These are phyloP conservation scores for Pristionchus maxplancki DNA, from an alignment of 2,888 invertebrate genomes.

Conservation along the genomic window DNA sequence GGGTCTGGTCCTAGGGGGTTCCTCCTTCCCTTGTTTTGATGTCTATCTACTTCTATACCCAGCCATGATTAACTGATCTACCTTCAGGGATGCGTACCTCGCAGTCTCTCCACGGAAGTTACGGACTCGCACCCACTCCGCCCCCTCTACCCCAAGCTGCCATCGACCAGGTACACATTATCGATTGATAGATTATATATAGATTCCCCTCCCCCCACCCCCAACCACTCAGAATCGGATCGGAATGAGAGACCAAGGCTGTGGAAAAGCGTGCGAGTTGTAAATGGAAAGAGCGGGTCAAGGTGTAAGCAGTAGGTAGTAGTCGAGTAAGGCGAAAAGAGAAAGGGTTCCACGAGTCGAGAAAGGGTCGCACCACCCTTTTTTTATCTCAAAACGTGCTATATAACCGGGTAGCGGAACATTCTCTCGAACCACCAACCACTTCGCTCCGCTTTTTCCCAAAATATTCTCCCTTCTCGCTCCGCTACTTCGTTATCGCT, in stretches of 20 bases:
- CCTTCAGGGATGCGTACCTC: constrained; percentile 31
- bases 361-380: constrained; percentile 29
- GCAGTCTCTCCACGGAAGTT: constrained; percentile 30
- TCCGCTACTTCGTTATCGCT: neutral
- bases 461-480: neutral
- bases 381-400: constrained; percentile 14
- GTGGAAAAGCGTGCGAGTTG: constrained; percentile 40
- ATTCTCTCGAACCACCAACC: neutral
- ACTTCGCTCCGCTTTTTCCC: constrained; percentile 17
- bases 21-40: constrained; percentile 1
- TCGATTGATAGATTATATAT: constrained; percentile 2
- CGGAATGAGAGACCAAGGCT: constrained; percentile 32
- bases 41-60: neutral
- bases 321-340: neutral
- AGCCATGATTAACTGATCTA: neutral
- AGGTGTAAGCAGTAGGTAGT: constrained; percentile 22
- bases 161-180: constrained; percentile 32
- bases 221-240: neutral
- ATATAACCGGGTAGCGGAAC: constrained; percentile 40
- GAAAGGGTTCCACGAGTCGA: constrained; percentile 4
- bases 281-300: constrained; percentile 44
- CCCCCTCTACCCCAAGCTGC: constrained; percentile 18
- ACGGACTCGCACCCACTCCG: constrained; percentile 44
- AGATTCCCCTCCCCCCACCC: neutral
- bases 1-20: neutral